A percentile compares a stretch with the other conserved stretches of the same genome.
Conservation (phyloP, 92 coral and sea anemone genomes). For the Epizoanthus stellaris region DNA sequence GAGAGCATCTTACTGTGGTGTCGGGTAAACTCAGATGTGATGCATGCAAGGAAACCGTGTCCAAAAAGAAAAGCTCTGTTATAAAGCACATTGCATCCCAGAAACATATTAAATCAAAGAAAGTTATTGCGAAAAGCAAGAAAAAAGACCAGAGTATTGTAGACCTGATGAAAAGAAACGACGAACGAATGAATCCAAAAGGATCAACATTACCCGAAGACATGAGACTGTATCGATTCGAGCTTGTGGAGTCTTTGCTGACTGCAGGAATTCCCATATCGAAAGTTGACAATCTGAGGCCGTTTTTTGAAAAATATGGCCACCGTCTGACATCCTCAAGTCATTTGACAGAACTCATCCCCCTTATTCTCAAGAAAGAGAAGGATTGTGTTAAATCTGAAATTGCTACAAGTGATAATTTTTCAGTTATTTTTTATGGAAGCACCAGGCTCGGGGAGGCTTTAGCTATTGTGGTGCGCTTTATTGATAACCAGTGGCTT, state of each 20-base stretch:
- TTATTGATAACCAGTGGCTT: conserved; percentile 56
- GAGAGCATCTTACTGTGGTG: conserved; percentile 52
- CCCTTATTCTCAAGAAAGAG: conserved; percentile 62
- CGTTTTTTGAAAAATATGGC: conserved; percentile 65
- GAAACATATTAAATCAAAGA: conserved; percentile 39
- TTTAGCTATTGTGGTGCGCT: conserved; percentile 23
- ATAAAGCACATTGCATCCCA: conserved; percentile 40
- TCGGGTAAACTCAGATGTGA: conserved; percentile 51
- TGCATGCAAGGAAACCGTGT: conserved; percentile 52
- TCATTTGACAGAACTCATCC: conserved; percentile 62
- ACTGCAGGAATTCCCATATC: conserved; percentile 45
- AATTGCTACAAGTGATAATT: conserved; percentile 23
- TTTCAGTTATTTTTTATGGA: conserved; percentile 28
- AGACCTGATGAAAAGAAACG: conserved; percentile 41
- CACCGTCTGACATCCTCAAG: conserved; percentile 61
- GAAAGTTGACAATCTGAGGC: conserved; percentile 55
- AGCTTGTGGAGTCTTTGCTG: conserved; percentile 19
- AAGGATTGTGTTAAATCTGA: conserved; percentile 57
- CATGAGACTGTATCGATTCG: conserved; percentile 48
- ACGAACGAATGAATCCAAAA: conserved; percentile 31
- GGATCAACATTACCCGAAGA: conserved; percentile 47
- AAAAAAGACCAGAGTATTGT: conserved; percentile 37
- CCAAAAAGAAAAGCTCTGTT: conserved; percentile 45
- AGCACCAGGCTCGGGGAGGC: conserved; percentile 7
- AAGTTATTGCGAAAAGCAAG: conserved; percentile 34